Conservation (phyloP, 1,140 invertebrate genomes). For the Apis cerana region DNA sequence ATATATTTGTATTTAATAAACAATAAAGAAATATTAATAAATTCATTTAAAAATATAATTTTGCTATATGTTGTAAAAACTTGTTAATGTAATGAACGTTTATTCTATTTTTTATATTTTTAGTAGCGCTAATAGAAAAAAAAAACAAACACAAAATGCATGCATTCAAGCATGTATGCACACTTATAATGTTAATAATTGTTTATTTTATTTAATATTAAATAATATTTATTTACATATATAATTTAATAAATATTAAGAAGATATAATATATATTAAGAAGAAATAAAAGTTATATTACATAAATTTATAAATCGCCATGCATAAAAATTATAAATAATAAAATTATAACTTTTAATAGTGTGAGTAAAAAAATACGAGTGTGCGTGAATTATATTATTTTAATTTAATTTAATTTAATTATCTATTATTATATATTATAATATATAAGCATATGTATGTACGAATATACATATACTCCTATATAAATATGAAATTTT, state of each 20-base stretch:
- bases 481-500: neutral
- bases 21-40: neutral
- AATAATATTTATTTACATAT: constrained; percentile 57
- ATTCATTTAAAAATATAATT: neutral
- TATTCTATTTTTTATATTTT: neutral
- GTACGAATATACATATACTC: neutral
- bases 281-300: constrained; percentile 46
- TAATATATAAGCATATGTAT: neutral
- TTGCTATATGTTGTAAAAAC: too few species aligned
- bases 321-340: constrained; percentile 32
- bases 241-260: constrained; percentile 56
- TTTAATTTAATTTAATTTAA: neutral
- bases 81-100: too few species aligned
- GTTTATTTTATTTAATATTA: constrained; percentile 32
- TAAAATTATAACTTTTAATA: constrained; percentile 1
- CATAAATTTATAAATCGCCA: constrained; percentile 10
- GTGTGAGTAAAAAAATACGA: constrained; percentile 18
- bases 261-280: constrained; percentile 46
- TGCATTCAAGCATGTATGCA: neutral
- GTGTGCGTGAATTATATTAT: constrained; percentile 10
- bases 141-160: neutral
- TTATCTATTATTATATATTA: neutral
- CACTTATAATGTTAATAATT: neutral
- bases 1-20: too few species aligned
- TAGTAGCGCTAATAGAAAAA: neutral